These are phyloP conservation scores for Siphamia tubifer DNA, from an alignment of 2,113 vertebrate genomes.

Conservation along the genomic window DNA sequence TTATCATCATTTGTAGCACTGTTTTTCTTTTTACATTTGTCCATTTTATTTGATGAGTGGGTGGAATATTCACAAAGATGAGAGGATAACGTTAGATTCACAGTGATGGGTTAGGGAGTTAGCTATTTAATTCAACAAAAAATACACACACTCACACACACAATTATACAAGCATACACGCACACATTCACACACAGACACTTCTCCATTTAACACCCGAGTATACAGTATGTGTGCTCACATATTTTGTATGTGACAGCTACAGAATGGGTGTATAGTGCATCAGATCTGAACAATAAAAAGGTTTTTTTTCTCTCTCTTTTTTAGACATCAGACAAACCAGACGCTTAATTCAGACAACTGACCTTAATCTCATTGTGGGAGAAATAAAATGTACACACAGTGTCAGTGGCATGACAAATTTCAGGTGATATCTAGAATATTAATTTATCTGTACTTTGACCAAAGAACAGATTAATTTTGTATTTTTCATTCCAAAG, in stretches of 20 bases:
- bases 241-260: slow-evolving; percentile 33
- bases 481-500: slow-evolving; percentile 50
- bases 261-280: slow-evolving; percentile 48
- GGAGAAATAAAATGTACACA: background rate
- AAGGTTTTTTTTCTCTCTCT: background rate
- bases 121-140: slow-evolving; percentile 63
- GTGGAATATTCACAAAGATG: slow-evolving; percentile 80
- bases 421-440: slow-evolving; percentile 1
- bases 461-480: slow-evolving; percentile 10
- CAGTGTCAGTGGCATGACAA: background rate
- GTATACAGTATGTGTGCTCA: slow-evolving; percentile 22
- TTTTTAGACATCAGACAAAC: slow-evolving; percentile 27
- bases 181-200: slow-evolving; percentile 20
- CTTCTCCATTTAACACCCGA: slow-evolving; percentile 47
- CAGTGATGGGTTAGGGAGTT: slow-evolving; percentile 80
- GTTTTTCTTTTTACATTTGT: slow-evolving; percentile 79
- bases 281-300: slow-evolving; percentile 20
- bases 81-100: slow-evolving; percentile 77
- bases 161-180: slow-evolving; percentile 14
- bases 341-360: slow-evolving; percentile 21
- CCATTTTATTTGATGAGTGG: slow-evolving; percentile 74
- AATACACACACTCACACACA: slow-evolving; percentile 18
- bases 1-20: slow-evolving; percentile 75
- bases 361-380: slow-evolving; percentile 32
- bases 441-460: slow-evolving; percentile 6